Base-by-base conservation (phyloP, 2,888 invertebrate genomes). In the Creontiades dilutus region DNA sequence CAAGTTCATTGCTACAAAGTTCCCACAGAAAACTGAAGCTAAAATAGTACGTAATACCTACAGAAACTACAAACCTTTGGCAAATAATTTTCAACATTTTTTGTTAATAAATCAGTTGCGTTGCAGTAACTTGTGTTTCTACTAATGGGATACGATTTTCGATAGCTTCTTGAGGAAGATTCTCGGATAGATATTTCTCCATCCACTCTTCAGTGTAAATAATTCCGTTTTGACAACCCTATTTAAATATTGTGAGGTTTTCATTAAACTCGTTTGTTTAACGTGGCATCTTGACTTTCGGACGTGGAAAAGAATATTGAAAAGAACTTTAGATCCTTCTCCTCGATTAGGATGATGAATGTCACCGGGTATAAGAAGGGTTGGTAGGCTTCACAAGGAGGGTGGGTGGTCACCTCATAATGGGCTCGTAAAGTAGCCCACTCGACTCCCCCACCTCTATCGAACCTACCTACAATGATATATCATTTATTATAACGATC, bases 401-500 rank as follows among this genome's bases (percentile, higher is more conserved):
- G 68, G 82, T 52, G 82, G 82, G 82, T 82, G 82, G 82, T 82
- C 82, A 82, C 82, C 46, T 82, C 19, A 82, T 82, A 82, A 82
- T 82, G 48, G 82, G 82, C 47, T 82, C 82, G 82, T 82, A 82
- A 82, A 82, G 82, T 82, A 82, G 82, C 52, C 82, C 47, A 7
- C 37, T n/a, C n/a, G n/a, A n/a, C n/a, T n/a, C n/a, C n/a, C 81
- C 14, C 46, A 14, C 81, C 82, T 23, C 27, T n/a, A n/a, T 16
- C 82, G 12, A 52, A 48, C 52, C 52, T 13, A 27, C 48, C 61
- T 47, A 86, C 86, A 19, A 75, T 86, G 75, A 86, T 86, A 48
- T 86, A 86, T 86, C 86, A 86, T 86, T 86, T 85, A 37, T 27
- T 37, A 75, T 86, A 86, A 86, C 86, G 86, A 86, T 47, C 28